These are phyloP conservation scores for Tenodera sinensis DNA, from an alignment of 2,888 invertebrate species.

Conservation along the genomic window DNA sequence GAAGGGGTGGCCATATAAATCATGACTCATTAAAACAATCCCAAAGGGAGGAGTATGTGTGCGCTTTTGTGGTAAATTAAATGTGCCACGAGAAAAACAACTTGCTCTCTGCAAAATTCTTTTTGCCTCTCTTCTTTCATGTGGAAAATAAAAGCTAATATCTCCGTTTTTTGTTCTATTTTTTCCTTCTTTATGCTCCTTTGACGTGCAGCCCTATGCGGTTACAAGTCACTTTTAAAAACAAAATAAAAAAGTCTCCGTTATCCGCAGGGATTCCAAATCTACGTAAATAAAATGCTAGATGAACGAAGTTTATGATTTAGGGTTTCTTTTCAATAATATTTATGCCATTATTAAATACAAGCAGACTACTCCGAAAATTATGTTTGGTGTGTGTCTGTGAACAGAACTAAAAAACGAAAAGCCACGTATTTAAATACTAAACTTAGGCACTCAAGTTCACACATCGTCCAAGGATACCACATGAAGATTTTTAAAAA, in stretches of 20 bases:
- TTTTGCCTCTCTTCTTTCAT: not conserved
- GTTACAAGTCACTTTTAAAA: not conserved
- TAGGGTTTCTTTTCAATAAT: too few relatives aligned
- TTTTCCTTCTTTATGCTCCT: not conserved
- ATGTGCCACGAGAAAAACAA: not conserved
- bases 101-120: not conserved
- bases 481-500: too few relatives aligned
- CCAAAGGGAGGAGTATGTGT: not conserved
- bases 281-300: too few relatives aligned
- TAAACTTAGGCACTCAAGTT: too few relatives aligned
- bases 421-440: too few relatives aligned
- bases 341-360: too few relatives aligned
- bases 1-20: not conserved
- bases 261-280: too few relatives aligned
- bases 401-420: too few relatives aligned
- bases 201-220: not conserved
- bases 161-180: not conserved
- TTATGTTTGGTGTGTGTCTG: too few relatives aligned
- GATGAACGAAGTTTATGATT: too few relatives aligned
- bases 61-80: not conserved
- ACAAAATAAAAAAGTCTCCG: not conserved
- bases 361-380: too few relatives aligned
- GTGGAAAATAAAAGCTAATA: not conserved
- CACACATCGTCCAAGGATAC: too few relatives aligned
- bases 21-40: slow-evolving; percentile 12